phyloP scores from a whole-genome alignment of 2,797 vertebrate genomes.

The Chelon auratus region DNA sequence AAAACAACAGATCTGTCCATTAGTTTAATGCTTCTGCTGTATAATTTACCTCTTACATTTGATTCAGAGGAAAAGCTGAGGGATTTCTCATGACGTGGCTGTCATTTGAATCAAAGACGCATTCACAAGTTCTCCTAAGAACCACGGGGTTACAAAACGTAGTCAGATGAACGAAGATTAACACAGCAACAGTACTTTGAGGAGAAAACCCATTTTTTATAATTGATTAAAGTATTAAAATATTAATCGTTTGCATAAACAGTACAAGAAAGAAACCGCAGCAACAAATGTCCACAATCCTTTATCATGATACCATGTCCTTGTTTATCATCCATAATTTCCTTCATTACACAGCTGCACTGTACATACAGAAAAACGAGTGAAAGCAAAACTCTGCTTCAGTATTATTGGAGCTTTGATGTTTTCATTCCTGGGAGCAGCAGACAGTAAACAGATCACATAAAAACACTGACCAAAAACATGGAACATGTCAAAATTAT shows the following conservation, averaged over 20 bases:
- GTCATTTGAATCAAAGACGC: background rate
- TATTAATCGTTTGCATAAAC: background rate
- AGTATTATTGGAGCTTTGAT: slow-evolving; percentile 13
- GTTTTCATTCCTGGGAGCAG: background rate
- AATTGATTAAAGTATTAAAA: slow-evolving; percentile 13
- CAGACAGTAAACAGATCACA: background rate
- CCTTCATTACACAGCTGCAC: background rate
- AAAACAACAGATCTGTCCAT: slow-evolving; percentile 10
- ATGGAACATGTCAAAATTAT: slow-evolving; percentile 1
- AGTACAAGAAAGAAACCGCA: background rate
- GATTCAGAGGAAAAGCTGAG: background rate
- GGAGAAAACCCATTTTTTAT: slow-evolving; percentile 1
- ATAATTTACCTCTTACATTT: slow-evolving; percentile 1
- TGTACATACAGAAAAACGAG: background rate
- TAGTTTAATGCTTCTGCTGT: background rate
- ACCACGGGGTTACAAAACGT: background rate
- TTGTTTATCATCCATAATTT: background rate
- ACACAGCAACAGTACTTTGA: background rate
- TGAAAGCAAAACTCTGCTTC: background rate
- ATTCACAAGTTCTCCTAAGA: slow-evolving; percentile 2
- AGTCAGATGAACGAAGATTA: background rate
- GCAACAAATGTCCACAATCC: background rate
- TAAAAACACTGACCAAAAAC: background rate
- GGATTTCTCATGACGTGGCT: background rate
- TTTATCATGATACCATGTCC: background rate